Conservation (phyloP, 2,888 invertebrate species). For the Lithophane semibrunnea region DNA sequence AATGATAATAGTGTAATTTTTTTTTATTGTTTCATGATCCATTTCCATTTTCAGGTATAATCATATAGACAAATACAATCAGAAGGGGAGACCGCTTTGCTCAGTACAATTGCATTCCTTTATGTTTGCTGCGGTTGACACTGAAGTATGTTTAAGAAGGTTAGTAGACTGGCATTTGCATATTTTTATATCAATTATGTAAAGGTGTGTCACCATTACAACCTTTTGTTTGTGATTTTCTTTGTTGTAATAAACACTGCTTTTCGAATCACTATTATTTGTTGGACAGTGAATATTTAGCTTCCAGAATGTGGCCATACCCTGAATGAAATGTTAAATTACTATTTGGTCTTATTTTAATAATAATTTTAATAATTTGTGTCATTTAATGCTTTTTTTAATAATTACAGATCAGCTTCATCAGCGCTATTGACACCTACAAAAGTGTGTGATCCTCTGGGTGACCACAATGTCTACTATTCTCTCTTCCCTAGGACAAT, state of each 20-base stretch:
- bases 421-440: constrained; percentile 77
- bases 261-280: not conserved
- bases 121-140: constrained; percentile 97
- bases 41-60: constrained; percentile 91
- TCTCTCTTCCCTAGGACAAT: constrained; percentile 81
- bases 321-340: not conserved
- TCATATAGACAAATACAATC: constrained; percentile 90
- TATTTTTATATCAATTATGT: not conserved
- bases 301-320: not conserved
- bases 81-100: constrained; percentile 94
- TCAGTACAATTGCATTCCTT: constrained; percentile 96
- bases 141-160: constrained; percentile 95
- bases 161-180: constrained; percentile 70
- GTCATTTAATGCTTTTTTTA: constrained; percentile 30
- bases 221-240: not conserved
- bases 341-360: not conserved
- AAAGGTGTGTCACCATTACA: not conserved
- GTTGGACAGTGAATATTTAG: not conserved
- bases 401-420: constrained; percentile 77
- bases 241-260: not conserved
- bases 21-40: not conserved
- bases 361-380: not conserved
- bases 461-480: constrained; percentile 84
- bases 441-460: constrained; percentile 86
- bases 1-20: not conserved